These are phyloP conservation scores for Pseudomyrmex sp. DNA, from an alignment of 1,140 invertebrate species.

Conservation along the genomic window DNA sequence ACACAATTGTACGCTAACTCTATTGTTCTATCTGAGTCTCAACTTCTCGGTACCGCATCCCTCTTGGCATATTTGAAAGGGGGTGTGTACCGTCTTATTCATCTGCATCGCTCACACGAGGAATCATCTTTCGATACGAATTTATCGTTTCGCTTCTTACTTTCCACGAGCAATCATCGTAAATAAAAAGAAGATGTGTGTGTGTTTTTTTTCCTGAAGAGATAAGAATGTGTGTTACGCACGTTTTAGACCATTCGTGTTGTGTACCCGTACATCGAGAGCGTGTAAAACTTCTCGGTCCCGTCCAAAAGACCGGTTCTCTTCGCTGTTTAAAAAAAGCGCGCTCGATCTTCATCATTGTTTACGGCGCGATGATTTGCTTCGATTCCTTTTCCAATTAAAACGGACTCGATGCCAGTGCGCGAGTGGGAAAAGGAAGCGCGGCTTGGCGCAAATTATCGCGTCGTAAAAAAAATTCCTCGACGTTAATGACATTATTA, in stretches of 20 bases:
- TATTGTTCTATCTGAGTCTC: conserved; percentile 40
- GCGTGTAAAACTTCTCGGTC: conserved; percentile 46
- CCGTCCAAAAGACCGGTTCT: conserved; percentile 63
- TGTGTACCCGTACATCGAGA: background rate
- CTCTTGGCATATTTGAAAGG: conserved; percentile 58
- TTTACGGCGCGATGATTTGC: conserved; percentile 62
- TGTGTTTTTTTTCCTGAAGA: conserved; percentile 18
- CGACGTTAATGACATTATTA: conserved; percentile 70
- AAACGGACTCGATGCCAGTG: conserved; percentile 55
- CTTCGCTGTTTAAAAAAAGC: background rate
- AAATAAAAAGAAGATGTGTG: conserved; percentile 2
- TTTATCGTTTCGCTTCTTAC: conserved; percentile 25
- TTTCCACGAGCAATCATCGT: background rate
- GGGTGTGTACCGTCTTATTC: conserved; percentile 62
- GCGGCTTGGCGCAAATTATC: conserved; percentile 63
- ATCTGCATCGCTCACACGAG: conserved; percentile 48
- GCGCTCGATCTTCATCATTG: conserved; percentile 43
- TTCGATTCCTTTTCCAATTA: conserved; percentile 65
- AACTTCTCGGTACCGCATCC: conserved; percentile 62
- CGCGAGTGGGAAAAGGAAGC: background rate
- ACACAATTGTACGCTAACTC: conserved; percentile 34
- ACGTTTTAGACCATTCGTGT: background rate
- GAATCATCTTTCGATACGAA: background rate
- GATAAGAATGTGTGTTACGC: background rate
- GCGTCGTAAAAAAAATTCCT: conserved; percentile 65